These are phyloP conservation scores for Cyprinodon tularosa DNA, from an alignment of 2,113 vertebrate genomes.

Conservation along the genomic window DNA sequence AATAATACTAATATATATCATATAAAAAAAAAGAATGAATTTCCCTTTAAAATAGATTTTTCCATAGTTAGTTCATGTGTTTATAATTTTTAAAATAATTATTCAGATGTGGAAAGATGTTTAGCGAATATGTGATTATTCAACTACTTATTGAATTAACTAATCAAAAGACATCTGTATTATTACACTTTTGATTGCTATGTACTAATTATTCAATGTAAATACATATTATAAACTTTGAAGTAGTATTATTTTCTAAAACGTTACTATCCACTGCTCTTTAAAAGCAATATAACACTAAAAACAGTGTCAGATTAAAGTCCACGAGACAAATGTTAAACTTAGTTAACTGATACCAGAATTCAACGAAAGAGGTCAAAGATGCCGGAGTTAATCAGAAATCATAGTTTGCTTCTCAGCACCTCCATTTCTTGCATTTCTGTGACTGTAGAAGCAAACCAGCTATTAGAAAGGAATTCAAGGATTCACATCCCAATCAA, in stretches of 20 bases:
- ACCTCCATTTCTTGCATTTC: background rate
- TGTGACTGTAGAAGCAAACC: background rate
- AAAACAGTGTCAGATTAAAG: background rate
- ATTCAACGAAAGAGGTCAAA: background rate
- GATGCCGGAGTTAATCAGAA: background rate
- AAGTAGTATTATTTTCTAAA: background rate
- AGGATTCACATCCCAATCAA: conserved; percentile 1
- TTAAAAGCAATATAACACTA: background rate
- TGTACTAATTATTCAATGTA: too few relatives aligned
- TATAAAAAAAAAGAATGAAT: too few relatives aligned
- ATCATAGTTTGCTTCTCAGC: background rate
- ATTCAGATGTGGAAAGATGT: too few relatives aligned
- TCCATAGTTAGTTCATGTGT: too few relatives aligned
- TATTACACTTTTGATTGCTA: too few relatives aligned
- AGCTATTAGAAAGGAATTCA: conserved; percentile 4
- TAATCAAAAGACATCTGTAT: too few relatives aligned
- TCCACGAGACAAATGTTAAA: background rate
- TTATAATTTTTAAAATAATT: too few relatives aligned
- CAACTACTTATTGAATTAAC: too few relatives aligned
- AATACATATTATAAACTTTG: too few relatives aligned
- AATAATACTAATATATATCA: too few relatives aligned
- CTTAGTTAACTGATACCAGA: background rate
- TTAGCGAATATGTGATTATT: too few relatives aligned
- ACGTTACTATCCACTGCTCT: background rate
- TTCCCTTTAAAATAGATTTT: too few relatives aligned